Conservation (phyloP, 2,888 invertebrate genomes). For the Neoitamus cyanurus region DNA sequence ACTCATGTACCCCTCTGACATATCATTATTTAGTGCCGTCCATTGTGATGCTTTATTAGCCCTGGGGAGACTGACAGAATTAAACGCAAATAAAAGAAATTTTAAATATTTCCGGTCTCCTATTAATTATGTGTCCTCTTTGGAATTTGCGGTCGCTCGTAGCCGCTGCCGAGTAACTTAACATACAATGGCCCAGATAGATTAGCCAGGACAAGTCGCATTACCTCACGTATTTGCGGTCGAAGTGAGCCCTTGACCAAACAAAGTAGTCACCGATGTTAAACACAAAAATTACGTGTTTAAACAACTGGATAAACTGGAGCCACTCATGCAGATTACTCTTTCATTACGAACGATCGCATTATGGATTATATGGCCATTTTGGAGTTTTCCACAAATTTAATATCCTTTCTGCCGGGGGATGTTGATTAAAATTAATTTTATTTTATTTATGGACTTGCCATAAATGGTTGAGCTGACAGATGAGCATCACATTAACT, state of each 20-base stretch:
- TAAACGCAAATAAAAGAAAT: constrained; percentile 21
- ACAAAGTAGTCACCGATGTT: background rate
- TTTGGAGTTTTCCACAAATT: background rate
- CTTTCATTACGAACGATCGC: background rate
- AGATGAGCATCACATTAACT: background rate
- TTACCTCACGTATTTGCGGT: background rate
- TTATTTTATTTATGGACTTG: background rate
- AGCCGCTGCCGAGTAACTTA: background rate
- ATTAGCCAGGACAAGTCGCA: background rate
- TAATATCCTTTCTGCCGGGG: background rate
- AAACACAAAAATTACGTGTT: background rate
- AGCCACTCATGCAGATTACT: background rate
- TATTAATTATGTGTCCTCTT: constrained; percentile 30
- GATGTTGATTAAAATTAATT: background rate
- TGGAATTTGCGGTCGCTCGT: background rate
- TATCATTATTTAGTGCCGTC: constrained; percentile 42
- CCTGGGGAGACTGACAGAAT: constrained; percentile 14
- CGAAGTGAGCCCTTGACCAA: background rate
- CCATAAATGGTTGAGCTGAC: background rate
- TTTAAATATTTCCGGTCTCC: constrained; percentile 16
- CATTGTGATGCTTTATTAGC: constrained; percentile 26
- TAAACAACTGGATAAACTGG: background rate
- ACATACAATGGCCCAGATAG: background rate
- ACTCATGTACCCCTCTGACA: constrained; percentile 41
- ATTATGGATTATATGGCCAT: background rate